Conservation (phyloP, 2,797 vertebrate species). For the Pristis pectinata region DNA sequence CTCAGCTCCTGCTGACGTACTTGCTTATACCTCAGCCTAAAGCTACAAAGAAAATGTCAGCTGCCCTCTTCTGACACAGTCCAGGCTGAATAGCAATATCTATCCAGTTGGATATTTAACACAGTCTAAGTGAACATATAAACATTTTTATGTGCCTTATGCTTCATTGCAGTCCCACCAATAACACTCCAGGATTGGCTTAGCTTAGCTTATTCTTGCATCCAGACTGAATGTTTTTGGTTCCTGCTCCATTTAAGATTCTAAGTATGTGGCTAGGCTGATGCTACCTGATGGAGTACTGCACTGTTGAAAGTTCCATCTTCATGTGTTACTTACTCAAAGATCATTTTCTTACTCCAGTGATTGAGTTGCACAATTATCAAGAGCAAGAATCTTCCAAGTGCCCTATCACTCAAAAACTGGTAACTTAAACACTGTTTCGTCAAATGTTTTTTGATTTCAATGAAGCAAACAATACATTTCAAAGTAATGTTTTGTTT, state of each 20-base stretch:
- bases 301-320: background rate
- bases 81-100: background rate
- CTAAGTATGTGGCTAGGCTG: background rate
- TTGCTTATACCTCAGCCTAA: background rate
- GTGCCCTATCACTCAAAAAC: background rate
- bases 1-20: background rate
- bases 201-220: background rate
- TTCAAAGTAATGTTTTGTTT: background rate
- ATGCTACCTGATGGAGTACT: background rate
- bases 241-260: background rate
- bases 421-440: background rate
- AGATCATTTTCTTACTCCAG: background rate
- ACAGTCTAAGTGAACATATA: background rate
- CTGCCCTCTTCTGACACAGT: background rate
- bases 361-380: background rate
- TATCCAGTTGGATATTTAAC: background rate
- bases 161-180: background rate
- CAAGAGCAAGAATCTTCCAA: background rate
- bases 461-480: background rate
- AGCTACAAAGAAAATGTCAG: no score
- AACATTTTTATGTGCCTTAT: background rate
- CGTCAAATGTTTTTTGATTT: background rate
- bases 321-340: background rate
- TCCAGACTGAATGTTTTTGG: background rate
- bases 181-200: background rate